A percentile compares a stretch with the other conserved stretches of the same genome.
Conservation (phyloP, 2,113 vertebrate species). For the Copsychus sechellarum region DNA sequence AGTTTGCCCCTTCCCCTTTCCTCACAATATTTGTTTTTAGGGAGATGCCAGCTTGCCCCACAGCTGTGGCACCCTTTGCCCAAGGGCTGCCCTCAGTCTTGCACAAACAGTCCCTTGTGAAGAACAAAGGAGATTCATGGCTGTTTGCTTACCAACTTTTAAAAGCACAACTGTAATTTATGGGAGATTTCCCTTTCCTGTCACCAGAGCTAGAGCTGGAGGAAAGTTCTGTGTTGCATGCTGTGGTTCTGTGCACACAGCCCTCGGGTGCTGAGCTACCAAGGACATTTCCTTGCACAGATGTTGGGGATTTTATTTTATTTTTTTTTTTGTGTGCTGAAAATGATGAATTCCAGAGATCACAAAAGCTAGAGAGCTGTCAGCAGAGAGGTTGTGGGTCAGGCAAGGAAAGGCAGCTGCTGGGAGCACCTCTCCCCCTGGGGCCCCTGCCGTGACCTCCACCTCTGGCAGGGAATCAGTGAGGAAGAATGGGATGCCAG, state of each 20-base stretch:
- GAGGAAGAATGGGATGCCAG: neutral
- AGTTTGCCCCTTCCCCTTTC: neutral
- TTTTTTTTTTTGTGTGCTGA: neutral
- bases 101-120: neutral
- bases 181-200: neutral
- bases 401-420: neutral
- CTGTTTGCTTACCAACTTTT: neutral
- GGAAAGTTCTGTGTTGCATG: neutral
- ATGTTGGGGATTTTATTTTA: neutral
- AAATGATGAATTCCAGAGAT: conserved; percentile 22
- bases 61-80: neutral
- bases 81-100: neutral
- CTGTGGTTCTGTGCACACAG: neutral
- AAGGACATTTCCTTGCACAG: neutral
- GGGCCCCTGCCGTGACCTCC: neutral
- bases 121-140: neutral
- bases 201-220: neutral
- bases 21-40: neutral
- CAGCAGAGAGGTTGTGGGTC: neutral
- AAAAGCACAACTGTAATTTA: neutral
- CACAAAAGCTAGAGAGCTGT: neutral
- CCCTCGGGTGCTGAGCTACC: neutral
- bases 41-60: neutral
- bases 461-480: neutral
- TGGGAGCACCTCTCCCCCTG: neutral